Conservation (phyloP, 92 coral and sea anemone genomes). For the Heteractis magnifica region DNA sequence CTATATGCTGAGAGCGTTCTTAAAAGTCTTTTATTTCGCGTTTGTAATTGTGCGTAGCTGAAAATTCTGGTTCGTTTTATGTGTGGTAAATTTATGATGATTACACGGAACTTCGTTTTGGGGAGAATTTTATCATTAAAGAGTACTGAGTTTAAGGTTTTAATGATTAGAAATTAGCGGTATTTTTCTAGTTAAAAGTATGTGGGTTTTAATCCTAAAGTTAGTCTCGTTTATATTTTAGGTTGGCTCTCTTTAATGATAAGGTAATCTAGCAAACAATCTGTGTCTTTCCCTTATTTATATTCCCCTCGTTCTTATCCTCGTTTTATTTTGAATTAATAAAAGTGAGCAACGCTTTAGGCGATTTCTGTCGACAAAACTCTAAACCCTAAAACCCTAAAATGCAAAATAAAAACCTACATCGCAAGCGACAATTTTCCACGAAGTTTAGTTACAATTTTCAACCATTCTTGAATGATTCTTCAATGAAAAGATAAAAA, state of each 20-base stretch:
- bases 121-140: background rate
- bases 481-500: background rate
- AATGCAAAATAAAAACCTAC: background rate
- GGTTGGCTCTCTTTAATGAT: background rate
- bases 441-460: too few relatives aligned
- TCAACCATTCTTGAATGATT: too few relatives aligned
- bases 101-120: background rate
- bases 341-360: background rate
- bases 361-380: background rate
- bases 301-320: background rate
- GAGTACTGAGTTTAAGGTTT: background rate
- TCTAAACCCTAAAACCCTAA: background rate
- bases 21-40: background rate
- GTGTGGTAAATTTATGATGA: background rate
- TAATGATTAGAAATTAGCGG: background rate
- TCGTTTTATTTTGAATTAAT: background rate
- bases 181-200: background rate
- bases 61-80: background rate
- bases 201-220: background rate
- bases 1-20: too few relatives aligned
- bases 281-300: background rate
- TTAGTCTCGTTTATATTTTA: background rate
- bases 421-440: background rate
- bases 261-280: background rate
- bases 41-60: background rate